Conservation (phyloP, 2,888 invertebrate genomes). For the Chrysina gloriosa region DNA sequence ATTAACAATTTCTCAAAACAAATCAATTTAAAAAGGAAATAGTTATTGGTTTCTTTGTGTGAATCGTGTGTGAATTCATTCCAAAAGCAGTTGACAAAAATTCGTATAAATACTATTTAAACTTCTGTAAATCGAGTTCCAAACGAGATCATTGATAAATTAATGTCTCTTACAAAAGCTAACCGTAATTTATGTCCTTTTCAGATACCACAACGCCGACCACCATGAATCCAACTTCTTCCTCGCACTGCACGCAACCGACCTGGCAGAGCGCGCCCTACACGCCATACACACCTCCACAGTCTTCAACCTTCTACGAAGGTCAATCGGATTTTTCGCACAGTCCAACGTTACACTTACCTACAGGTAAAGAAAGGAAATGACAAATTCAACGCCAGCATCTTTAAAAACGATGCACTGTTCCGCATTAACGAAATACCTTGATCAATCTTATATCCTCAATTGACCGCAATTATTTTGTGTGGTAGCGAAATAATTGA, state of each 20-base stretch:
- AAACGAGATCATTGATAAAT: not conserved
- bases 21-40: too few species aligned
- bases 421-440: slow-evolving; percentile 34
- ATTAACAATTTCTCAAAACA: too few species aligned
- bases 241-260: slow-evolving; percentile 51
- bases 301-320: slow-evolving; percentile 63
- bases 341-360: slow-evolving; percentile 71
- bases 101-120: too few species aligned
- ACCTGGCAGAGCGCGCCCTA: slow-evolving; percentile 64
- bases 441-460: slow-evolving; percentile 25
- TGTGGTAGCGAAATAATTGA: slow-evolving; percentile 26
- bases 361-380: slow-evolving; percentile 66
- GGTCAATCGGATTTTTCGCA: slow-evolving; percentile 66
- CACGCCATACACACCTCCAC: slow-evolving; percentile 69
- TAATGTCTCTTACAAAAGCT: slow-evolving; percentile 4
- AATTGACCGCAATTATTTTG: slow-evolving; percentile 29
- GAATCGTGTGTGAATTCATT: too few species aligned
- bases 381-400: slow-evolving; percentile 1
- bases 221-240: slow-evolving; percentile 62
- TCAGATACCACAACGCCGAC: slow-evolving; percentile 65
- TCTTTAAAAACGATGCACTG: not conserved
- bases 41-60: too few species aligned
- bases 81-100: too few species aligned
- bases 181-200: slow-evolving; percentile 51
- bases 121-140: too few species aligned